Evolutionary conservation across 2,888 invertebrate genomes (phyloP), one percentile per base, ranked within the genome.

Genomic region (Colletes collaris): DNA sequence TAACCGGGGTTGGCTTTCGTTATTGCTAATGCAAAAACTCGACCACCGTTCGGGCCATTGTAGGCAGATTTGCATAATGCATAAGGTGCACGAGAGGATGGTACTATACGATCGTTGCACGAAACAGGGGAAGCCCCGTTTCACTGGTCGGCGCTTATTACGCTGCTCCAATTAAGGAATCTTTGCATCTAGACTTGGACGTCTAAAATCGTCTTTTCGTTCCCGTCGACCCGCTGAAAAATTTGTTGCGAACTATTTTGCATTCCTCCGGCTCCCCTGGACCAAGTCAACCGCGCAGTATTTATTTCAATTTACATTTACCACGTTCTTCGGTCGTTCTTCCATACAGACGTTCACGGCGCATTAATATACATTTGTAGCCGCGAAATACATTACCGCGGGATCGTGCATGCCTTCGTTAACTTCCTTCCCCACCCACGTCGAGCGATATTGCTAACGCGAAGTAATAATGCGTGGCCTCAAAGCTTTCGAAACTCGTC

Each of bases 41-140:
- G 60, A 67, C 73, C 69, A 59, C 4, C 44, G 74, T 68, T 70
- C 77, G 58, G 69, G 68, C 72, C 59, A 72, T 82, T 70, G 65
- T 40, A 40, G 60, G 52, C 53, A 76, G 73, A 84, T 84, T 84
- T 84, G 73, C 84, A 84, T 84, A 84, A 84, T 81, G 76, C 69
- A 78, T 59, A 78, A 78, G 60, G 13, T 37, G 56, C 65, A 53
- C 67, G 62, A 50, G 50, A 58, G 73, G 46, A 55, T 58, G 58
- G 66, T 74, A 69, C 49, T 56, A n/a, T 13, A 52, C 35, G 60
- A 65, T 66, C 64, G 73, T 75, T 65, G 53, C 55, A 56, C 40
- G 56, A 69, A 73, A 81, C 53, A 27, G 27, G 70, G 55, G 72
- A n/a, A 37, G 50, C 35, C 53, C 7, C 60, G 55, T 69, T 73